Base-by-base conservation (phyloP, 1,140 invertebrate species). In the Rhynchophorus ferrugineus region DNA sequence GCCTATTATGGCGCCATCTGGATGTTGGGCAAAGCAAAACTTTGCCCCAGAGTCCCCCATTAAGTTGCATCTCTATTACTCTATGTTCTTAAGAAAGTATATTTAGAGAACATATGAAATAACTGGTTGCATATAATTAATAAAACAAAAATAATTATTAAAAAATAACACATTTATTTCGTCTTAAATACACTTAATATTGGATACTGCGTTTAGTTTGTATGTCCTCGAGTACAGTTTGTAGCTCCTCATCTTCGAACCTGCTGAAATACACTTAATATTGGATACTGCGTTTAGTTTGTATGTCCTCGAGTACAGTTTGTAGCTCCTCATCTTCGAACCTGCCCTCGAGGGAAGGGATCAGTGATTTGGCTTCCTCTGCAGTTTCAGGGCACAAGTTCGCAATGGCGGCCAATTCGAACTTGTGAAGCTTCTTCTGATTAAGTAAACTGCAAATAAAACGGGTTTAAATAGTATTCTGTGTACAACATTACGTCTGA, bases 331-430 rank as follows among this genome's bases (percentile, higher is more conserved):
- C 94, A 69, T 98, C 95, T 71, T 96, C 92, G 72, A 97, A 90
- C 58, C 94, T 78, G 16, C 92, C 93, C 73, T 97, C 94, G 36
- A 98, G 73, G 68, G 91, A 95, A 41, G 95, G 95, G 68, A 98
- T 96, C 2, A 98, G 72, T 24, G 94, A 87, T 74, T 98, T 98
- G 0, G 94, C 94, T 76, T 99, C 95, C 68, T 98, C 95, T 0
- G 94, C 87, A 16, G 90, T 94, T 76, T 99, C 95, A 0, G 97
- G 97, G 70, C 94, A 98, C 2, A 99, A 73, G 75, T 99, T 99
- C 1, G 95, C 95, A 46, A 99, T 75, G 17, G 95, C 91, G 2
- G 97, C 95, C 16, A 99, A 74, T 71, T 99, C 97, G 75, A 98
- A 99, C 75, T 99, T 98, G 71, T 99, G 96, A 7, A 99, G 72